Evolutionary conservation across 2,888 invertebrate species (phyloP), one percentile per base, ranked within the genome.

Genomic region (Apodemia mormo): DNA sequence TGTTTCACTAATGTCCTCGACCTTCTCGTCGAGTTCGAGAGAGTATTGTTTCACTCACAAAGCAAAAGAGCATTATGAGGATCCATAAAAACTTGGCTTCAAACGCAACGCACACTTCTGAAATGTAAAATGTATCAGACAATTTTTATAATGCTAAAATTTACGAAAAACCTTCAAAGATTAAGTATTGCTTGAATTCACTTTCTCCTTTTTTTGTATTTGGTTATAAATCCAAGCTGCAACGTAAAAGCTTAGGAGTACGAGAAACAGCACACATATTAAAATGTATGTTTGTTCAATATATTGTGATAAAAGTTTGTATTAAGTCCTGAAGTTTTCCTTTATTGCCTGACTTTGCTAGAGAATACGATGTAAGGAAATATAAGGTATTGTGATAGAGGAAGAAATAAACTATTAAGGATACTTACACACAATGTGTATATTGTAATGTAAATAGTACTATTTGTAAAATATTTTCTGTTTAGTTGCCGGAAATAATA

Each of bases 291-390:
- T 74, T 73, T 64, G 74, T 76, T 78, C 75, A 77, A 75, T 82
- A 84, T 82, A 79, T 79, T 78, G 76, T 79, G 77, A 78, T 78
- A 76, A 76, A 73, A 76, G 72, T 75, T 74, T 71, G 72, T 70
- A 69, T 72, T 72, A 73, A 79, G 75, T 80, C 76, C 73, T 75
- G 77, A 88, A 85, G 80, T 87, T 88, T 80, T 72, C 74, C 74
- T 85, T 87, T 87, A 89, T 87, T 80, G 80, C 81, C 76, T 70
- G 82, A 79, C 85, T 82, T 85, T 82, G 82, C 78, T 81, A 66
- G 67, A 65, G 69, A 70, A 71, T 68, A 68, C 67, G 64, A 67
- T 30, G 12, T 61, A 61, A 61, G 61, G 61, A 61, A 61, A 61
- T 61, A 61, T 61, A 37, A 61, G 61, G 61, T 61, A 29, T 61